These are phyloP conservation scores for Pachyramphus minor DNA, from an alignment of 2,113 vertebrate genomes.

Conservation along the genomic window DNA sequence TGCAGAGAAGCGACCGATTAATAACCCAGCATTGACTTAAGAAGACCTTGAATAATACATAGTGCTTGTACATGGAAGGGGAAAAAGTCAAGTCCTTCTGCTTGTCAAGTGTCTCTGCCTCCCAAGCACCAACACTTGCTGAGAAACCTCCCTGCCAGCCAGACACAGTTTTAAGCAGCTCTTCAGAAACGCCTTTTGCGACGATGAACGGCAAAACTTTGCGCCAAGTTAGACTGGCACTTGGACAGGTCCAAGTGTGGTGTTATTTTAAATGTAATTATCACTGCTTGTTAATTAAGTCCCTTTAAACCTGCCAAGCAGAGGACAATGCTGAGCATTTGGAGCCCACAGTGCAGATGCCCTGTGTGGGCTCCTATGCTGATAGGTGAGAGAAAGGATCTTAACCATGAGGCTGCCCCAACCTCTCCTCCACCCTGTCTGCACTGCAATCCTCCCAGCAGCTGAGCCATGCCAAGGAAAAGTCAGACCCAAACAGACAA, in stretches of 20 bases:
- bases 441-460: not conserved
- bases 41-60: conserved; percentile 64
- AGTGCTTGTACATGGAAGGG: conserved; percentile 28
- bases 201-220: not conserved
- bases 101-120: conserved; percentile 32
- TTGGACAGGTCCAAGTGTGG: not conserved
- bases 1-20: conserved; percentile 43
- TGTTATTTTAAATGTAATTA: conserved; percentile 31
- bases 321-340: not conserved
- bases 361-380: fast-evolving
- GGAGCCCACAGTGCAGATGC: not conserved
- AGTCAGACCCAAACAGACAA: not conserved
- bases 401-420: not conserved
- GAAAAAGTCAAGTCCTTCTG: conserved; percentile 53
- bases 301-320: not conserved
- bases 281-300: not conserved
- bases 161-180: not conserved
- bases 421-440: not conserved
- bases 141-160: conserved; percentile 4
- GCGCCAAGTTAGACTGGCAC: not conserved
- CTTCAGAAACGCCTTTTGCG: not conserved
- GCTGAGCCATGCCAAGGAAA: not conserved
- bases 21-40: conserved; percentile 58
- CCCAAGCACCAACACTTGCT: not conserved
- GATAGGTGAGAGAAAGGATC: not conserved